Evolutionary conservation across 2,113 vertebrate genomes (phyloP), one percentile per base, ranked within the genome.

Genomic region (Bucco capensis): DNA sequence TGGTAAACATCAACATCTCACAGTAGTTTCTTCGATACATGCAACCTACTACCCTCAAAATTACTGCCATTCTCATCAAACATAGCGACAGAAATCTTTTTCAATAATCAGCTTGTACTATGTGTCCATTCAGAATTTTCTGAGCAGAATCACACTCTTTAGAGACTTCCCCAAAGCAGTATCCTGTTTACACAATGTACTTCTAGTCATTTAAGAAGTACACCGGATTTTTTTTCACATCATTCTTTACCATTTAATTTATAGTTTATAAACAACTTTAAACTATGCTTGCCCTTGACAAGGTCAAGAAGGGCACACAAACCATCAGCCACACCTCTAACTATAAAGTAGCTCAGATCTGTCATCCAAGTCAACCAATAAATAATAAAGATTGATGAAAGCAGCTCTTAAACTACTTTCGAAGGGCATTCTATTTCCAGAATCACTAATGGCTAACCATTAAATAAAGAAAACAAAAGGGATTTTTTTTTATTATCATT

Each of bases 191-290:
- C 58, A 95, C 54, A 80, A 91, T 24, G 72, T 92, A 89, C 82
- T 90, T 95, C 94, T 96, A 96, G 93, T 96, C 81, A 92, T 95
- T 96, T 90, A 83, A 94, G 69, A 78, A 94, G 64, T 76, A 88
- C n/a, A 77, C 44, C 76, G 84, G 67, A 92, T 95, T 94, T 94
- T 94, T 92, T 95, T 96, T 95, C 92, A 94, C 93, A 94, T 93
- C 88, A 91, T 95, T 88, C 93, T 93, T 95, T 92, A 96, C 91
- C 75, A 67, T 77, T 50, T 94, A 95, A 91, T 96, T 95, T 97
- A 96, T 95, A 95, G 95, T 92, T 94, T 95, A 94, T 93, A 97
- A 96, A 94, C 93, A 97, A 96, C 90, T 93, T 96, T 97, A 97
- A 97, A 96, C 96, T 96, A 83, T 2, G 5, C 86, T 97, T 96